Evolutionary conservation across 2,113 vertebrate genomes (phyloP).

Genomic region (Phainopepla nitens): DNA sequence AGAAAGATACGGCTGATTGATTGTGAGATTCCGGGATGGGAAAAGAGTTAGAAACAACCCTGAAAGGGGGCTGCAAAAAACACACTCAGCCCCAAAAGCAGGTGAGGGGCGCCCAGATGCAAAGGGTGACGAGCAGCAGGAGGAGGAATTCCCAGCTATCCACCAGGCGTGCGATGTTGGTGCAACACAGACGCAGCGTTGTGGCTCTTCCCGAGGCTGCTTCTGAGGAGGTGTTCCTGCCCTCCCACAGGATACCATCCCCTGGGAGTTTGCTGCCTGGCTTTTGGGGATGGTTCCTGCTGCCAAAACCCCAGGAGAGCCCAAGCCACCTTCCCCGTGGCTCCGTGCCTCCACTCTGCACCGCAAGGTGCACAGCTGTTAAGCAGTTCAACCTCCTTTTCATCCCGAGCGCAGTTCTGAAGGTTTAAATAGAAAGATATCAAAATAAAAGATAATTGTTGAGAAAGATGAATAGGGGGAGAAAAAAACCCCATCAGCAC

Average conservation of each 20-base stretch:
- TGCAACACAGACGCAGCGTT: fast-evolving
- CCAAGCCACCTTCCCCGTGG: neutral
- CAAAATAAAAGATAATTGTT: conserved; percentile 68
- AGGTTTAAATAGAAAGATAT: conserved; percentile 67
- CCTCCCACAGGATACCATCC: neutral
- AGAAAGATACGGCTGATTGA: neutral
- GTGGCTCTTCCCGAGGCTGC: neutral
- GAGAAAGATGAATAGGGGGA: conserved; percentile 48
- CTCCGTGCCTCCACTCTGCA: neutral
- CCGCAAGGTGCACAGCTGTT: neutral
- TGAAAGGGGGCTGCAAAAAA: neutral
- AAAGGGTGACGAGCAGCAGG: neutral
- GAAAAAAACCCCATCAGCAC: neutral
- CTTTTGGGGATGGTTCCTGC: neutral
- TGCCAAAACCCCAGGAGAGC: neutral
- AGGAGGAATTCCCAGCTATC: neutral
- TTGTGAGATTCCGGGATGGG: neutral
- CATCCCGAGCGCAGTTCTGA: neutral
- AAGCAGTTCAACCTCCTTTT: neutral
- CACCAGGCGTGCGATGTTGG: fast-evolving
- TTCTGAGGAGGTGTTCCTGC: neutral
- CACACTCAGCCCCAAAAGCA: neutral
- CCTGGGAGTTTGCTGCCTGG: fast-evolving
- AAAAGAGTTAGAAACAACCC: neutral
- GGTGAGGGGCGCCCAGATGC: neutral